These are phyloP conservation scores for Pseudanteris insignis DNA, from an alignment of 2,888 invertebrate species.

Conservation along the genomic window DNA sequence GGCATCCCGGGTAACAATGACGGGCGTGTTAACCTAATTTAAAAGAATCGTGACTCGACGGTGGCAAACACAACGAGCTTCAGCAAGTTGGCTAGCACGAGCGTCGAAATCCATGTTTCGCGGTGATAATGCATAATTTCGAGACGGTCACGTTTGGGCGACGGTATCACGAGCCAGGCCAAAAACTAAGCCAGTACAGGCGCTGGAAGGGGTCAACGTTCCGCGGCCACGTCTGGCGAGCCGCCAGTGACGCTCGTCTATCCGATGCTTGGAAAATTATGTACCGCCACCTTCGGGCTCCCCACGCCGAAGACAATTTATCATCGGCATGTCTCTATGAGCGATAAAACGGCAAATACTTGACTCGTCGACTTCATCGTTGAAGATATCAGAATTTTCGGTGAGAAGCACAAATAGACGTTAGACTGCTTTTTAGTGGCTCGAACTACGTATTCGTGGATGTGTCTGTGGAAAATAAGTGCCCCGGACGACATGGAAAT, in stretches of 20 bases:
- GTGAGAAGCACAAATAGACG: too few species aligned
- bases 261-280: conserved; percentile 53
- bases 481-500: too few species aligned
- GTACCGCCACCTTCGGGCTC: conserved; percentile 50
- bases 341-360: conserved; percentile 33
- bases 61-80: conserved; percentile 16
- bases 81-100: conserved; percentile 13
- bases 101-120: conserved; percentile 35
- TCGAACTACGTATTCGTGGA: too few species aligned
- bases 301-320: conserved; percentile 27
- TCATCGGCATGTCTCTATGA: conserved; percentile 21
- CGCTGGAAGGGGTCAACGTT: conserved; percentile 51
- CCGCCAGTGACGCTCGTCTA: conserved; percentile 52
- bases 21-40: conserved; percentile 26
- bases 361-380: conserved; percentile 17
- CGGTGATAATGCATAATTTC: conserved; percentile 42
- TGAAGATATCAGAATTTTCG: too few species aligned
- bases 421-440: too few species aligned
- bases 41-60: conserved; percentile 28
- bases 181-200: too few species aligned
- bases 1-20: conserved; percentile 16
- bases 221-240: conserved; percentile 52
- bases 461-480: too few species aligned
- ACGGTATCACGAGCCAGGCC: conserved; percentile 31
- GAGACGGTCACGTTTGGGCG: conserved; percentile 38